These are phyloP conservation scores for Spinus pinus DNA, from an alignment of 2,797 vertebrate species.

Conservation along the genomic window DNA sequence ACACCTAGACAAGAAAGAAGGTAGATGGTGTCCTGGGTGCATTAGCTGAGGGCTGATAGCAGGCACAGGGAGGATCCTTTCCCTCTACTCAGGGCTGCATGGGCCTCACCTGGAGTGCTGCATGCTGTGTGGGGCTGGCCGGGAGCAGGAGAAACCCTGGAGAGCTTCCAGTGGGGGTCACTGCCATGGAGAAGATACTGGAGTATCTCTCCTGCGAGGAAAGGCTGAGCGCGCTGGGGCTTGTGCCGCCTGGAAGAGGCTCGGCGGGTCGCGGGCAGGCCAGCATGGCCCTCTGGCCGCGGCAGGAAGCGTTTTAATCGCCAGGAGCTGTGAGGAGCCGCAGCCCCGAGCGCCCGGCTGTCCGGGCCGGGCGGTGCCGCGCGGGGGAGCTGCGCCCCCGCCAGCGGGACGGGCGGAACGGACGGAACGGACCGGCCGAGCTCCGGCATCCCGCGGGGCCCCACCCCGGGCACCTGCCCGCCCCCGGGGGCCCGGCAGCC, in stretches of 20 bases:
- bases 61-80: neutral
- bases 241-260: neutral
- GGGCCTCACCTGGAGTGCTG: neutral
- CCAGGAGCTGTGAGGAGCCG: accelerated
- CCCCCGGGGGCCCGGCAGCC: no score
- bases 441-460: neutral
- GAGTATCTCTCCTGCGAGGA: neutral
- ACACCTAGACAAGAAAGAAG: neutral
- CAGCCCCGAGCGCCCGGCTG: neutral
- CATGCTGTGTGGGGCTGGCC: neutral
- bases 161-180: accelerated
- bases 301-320: accelerated
- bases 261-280: neutral
- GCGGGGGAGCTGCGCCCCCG: slow-evolving; percentile 10
- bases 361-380: neutral
- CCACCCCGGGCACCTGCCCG: neutral
- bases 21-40: accelerated
- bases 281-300: neutral
- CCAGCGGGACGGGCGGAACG: neutral
- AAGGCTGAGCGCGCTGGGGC: neutral
- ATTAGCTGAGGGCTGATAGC: neutral
- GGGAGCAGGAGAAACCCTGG: neutral
- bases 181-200: accelerated
- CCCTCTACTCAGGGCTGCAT: neutral
- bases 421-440: accelerated